Evolutionary conservation across 1,140 invertebrate genomes (phyloP).

Genomic region (Meloidogyne floridensis): DNA sequence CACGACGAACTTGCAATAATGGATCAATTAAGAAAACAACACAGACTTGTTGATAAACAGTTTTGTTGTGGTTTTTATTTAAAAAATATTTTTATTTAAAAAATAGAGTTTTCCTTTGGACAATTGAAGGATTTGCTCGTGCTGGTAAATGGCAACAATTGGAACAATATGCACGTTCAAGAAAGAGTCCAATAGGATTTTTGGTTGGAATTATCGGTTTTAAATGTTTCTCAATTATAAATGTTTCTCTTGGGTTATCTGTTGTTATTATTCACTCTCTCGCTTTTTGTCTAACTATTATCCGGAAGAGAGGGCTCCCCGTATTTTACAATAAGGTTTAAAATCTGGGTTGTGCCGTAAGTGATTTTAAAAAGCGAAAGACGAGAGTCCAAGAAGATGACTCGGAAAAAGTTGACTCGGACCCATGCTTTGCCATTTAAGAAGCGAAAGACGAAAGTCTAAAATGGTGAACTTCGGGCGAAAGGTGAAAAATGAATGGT

Average conservation of each 20-base stretch:
- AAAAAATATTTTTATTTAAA: constrained; percentile 19
- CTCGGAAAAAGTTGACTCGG: too few relatives aligned
- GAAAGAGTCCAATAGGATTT: constrained; percentile 36
- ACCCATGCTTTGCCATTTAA: too few relatives aligned
- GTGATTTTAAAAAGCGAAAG: too few relatives aligned
- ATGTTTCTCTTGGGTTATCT: neutral
- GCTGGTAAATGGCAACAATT: constrained; percentile 39
- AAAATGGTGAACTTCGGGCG: too few relatives aligned
- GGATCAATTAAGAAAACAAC: constrained; percentile 36
- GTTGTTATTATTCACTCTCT: neutral
- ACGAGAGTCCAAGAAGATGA: too few relatives aligned
- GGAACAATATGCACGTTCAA: constrained; percentile 35
- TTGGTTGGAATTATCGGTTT: constrained; percentile 7
- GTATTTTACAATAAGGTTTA: too few relatives aligned
- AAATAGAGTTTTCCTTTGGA: constrained; percentile 30
- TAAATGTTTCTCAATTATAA: neutral
- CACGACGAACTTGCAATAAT: constrained; percentile 28
- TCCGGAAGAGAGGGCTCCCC: too few relatives aligned
- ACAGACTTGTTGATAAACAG: constrained; percentile 39
- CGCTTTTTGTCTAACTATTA: neutral
- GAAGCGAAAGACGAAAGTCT: too few relatives aligned
- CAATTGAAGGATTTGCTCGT: constrained; percentile 31
- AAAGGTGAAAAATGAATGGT: too few relatives aligned
- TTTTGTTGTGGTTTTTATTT: constrained; percentile 1
- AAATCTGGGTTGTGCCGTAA: too few relatives aligned